Evolutionary conservation across 2,888 invertebrate genomes (phyloP), one percentile per base, ranked within the genome.

Genomic region (Plemyria rubiginata): DNA sequence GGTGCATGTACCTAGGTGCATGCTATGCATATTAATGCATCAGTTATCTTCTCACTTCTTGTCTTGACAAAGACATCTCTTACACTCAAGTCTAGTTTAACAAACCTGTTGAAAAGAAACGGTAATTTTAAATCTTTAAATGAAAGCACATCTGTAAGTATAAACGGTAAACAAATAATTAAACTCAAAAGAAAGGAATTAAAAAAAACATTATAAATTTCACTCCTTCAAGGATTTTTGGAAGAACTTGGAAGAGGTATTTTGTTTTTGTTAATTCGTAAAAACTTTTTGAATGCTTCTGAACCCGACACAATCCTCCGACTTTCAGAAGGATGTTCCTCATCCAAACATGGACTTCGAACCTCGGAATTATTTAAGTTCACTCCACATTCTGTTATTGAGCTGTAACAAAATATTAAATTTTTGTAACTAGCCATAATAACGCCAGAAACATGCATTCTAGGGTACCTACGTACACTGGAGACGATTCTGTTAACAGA

Each of bases 261-360:
- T 43, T 81, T 58, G 63, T 77, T 75, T 52, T 73, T 78, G 66
- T 82, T 86, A 57, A 73, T 77, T 67, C 77, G 72, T 67, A 90
- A 72, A 72, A 91, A 90, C 22, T 76, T 79, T 72, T 85, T 81
- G 66, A 91, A 91, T 9, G 81, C 86, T 70, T 80, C 75, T 7
- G 91, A 91, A 1, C 81, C 84, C 0, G 91, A 86, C 40, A 92
- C 69, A 66, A 91, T 86, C 29, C 77, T 80, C 49, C 78, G 76
- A 40, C 70, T 80, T 51, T 77, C 64, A 52, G 70, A 48, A 4
- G 71, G 45, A 32, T 49, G 15, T 50, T 62, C 57, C 36, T 59
- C 16, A 11, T 54, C 60, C 13, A 45, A 38, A 7, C 13, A 13
- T 15, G 29, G 54, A 53, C 43, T 36, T 16, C 22, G 49, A 4